Conservation (phyloP, 2,113 vertebrate species). For the Sarotherodon lohbergeri region DNA sequence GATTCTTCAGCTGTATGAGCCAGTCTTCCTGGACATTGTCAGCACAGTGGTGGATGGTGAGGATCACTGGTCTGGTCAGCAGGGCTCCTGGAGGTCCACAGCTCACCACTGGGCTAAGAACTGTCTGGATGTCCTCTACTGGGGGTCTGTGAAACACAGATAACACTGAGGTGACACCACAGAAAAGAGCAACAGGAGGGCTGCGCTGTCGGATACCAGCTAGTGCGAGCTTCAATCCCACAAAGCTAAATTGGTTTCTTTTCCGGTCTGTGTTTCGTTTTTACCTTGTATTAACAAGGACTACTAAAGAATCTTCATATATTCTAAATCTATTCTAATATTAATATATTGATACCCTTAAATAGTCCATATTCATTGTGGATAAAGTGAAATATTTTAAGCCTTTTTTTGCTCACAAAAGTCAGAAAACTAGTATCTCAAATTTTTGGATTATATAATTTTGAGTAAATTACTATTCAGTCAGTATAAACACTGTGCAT, state of each 20-base stretch:
- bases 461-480: not conserved
- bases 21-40: conserved; percentile 86
- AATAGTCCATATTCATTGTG: not conserved
- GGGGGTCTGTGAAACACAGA: conserved; percentile 75
- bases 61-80: conserved; percentile 83
- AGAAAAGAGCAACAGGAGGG: not conserved
- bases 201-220: not conserved
- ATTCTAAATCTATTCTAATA: not conserved
- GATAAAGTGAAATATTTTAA: not conserved
- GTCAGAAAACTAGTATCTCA: not conserved
- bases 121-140: conserved; percentile 85
- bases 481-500: not conserved
- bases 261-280: not conserved
- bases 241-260: not conserved
- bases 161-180: conserved; percentile 2
- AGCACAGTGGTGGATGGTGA: conserved; percentile 89
- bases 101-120: conserved; percentile 89
- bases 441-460: not conserved
- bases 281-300: not conserved
- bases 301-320: not conserved
- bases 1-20: conserved; percentile 89
- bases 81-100: conserved; percentile 89
- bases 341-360: not conserved
- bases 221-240: not conserved
- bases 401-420: not conserved